Evolutionary conservation across 2,113 vertebrate genomes (phyloP).

Genomic region (Oryzias javanicus): DNA sequence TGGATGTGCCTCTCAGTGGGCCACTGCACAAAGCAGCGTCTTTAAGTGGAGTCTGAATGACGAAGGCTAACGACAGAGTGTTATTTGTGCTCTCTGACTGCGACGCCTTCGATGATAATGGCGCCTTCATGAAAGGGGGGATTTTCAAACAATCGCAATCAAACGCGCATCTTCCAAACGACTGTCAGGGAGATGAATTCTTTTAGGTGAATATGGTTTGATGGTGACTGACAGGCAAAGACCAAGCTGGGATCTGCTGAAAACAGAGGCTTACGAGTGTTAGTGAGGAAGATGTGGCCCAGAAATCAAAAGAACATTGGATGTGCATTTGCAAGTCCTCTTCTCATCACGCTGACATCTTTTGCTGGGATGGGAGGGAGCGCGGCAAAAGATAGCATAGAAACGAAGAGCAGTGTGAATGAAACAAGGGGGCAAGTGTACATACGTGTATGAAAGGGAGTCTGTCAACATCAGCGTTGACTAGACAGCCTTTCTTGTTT

Average conservation of each 20-base stretch:
- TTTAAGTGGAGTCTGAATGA: conserved; percentile 33
- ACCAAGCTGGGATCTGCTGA: neutral
- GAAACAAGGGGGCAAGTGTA: neutral
- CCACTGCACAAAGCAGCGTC: conserved; percentile 17
- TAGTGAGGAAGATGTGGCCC: conserved; percentile 28
- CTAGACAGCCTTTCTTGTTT: conserved; percentile 1
- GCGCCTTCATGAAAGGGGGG: conserved; percentile 10
- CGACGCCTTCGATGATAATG: conserved; percentile 26
- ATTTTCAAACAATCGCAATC: conserved; percentile 28
- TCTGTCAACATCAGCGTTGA: neutral
- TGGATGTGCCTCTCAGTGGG: conserved; percentile 30
- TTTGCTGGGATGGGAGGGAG: neutral
- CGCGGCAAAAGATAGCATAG: neutral
- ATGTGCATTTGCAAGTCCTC: conserved; percentile 10
- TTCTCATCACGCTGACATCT: conserved; percentile 30
- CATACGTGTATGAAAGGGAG: neutral
- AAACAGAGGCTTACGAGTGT: conserved; percentile 10
- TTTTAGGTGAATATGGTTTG: conserved; percentile 8
- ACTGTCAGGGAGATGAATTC: conserved; percentile 11
- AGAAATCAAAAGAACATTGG: conserved; percentile 36
- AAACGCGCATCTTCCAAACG: conserved; percentile 8
- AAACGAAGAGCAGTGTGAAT: conserved; percentile 1
- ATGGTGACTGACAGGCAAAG: neutral
- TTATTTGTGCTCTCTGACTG: conserved; percentile 26
- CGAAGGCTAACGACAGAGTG: conserved; percentile 28